Conservation (phyloP, 2,888 invertebrate genomes). For the Heliconius hortense region DNA sequence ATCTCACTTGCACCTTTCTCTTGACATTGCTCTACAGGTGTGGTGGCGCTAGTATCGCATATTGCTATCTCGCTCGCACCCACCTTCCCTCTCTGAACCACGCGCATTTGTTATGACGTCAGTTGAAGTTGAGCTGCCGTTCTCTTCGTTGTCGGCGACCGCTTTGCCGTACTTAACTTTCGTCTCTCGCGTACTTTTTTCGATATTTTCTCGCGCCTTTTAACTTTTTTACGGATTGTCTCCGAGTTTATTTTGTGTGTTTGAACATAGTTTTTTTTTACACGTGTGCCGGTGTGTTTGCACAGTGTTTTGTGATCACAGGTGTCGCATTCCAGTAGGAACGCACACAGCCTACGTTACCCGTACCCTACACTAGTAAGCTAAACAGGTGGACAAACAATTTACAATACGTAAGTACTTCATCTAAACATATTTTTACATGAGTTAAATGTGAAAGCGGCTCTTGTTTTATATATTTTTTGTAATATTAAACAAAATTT, state of each 20-base stretch:
- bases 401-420: constrained; percentile 45
- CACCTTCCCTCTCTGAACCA: constrained; percentile 41
- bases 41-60: constrained; percentile 56
- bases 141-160: constrained; percentile 51
- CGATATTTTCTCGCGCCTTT: constrained; percentile 49
- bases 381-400: constrained; percentile 65
- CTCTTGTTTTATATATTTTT: neutral
- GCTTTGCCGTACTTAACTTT: constrained; percentile 38
- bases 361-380: constrained; percentile 49
- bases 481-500: neutral
- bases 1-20: constrained; percentile 40
- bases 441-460: neutral
- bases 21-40: constrained; percentile 56
- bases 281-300: constrained; percentile 46
- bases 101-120: constrained; percentile 52
- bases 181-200: constrained; percentile 68
- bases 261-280: constrained; percentile 45
- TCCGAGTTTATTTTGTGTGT: constrained; percentile 42
- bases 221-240: constrained; percentile 41
- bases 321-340: constrained; percentile 76
- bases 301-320: constrained; percentile 71
- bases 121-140: constrained; percentile 67
- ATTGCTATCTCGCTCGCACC: constrained; percentile 44
- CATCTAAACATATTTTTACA: neutral
- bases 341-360: constrained; percentile 69